These are phyloP conservation scores for human (Homo sapiens) DNA, from an alignment of 2,113 vertebrate genomes.

Conservation along the genomic window GRCh38 chr4:138279001-138279500, in stretches of 20 bases:
- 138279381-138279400: not conserved
- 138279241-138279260: not conserved
- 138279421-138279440: not conserved
- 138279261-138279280: not conserved
- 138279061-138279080: not conserved
- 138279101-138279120: not conserved
- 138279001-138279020: not conserved
- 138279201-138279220: not conserved
- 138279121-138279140: not conserved
- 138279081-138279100: too few relatives aligned
- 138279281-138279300: not conserved
- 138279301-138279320: too few relatives aligned
- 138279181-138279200: not conserved
- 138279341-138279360: not conserved
- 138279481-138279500: not conserved
- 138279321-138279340: not conserved
- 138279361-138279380: not conserved
- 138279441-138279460: not conserved
- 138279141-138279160: not conserved
- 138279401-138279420: not conserved
- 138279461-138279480: not conserved
- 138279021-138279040: not conserved
- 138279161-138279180: not conserved
- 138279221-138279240: not conserved
- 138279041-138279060: not conserved